Percentiles rank a stretch among this genome's conserved stretches.
phyloP scores from a whole-genome alignment of 1,140 invertebrate species.

The Daktulosphaira vitifoliae region DNA sequence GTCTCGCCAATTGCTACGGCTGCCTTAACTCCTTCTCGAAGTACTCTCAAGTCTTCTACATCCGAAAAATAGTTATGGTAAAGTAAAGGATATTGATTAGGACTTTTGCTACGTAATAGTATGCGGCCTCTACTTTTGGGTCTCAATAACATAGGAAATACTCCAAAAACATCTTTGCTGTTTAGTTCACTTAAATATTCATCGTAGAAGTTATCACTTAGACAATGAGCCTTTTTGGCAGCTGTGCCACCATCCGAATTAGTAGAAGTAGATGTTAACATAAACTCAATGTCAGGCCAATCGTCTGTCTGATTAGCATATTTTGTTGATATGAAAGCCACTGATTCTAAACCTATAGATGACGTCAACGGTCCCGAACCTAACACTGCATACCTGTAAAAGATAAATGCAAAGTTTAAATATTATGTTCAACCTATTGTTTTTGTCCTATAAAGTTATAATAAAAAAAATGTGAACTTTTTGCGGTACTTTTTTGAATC shows the following conservation, averaged over 20 bases:
- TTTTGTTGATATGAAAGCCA: constrained; percentile 77
- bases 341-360: constrained; percentile 70
- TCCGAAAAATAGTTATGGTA: constrained; percentile 83
- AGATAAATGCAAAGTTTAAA: neutral
- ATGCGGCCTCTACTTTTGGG: constrained; percentile 76
- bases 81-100: constrained; percentile 72
- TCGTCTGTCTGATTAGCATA: constrained; percentile 73
- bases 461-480: too few relatives aligned
- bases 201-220: constrained; percentile 69
- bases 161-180: constrained; percentile 62
- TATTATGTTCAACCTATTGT: neutral
- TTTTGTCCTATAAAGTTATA: too few relatives aligned
- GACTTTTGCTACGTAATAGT: constrained; percentile 65
- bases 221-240: constrained; percentile 65
- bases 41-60: constrained; percentile 64
- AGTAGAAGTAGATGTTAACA: constrained; percentile 70
- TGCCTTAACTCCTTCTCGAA: constrained; percentile 76
- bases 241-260: constrained; percentile 61
- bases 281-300: constrained; percentile 86
- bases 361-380: constrained; percentile 74
- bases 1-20: constrained; percentile 62
- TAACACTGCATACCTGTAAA: constrained; percentile 54
- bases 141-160: constrained; percentile 77
- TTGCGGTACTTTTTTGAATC: too few relatives aligned
- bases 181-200: constrained; percentile 60